Percentiles rank a stretch among this genome's conserved stretches.
These are phyloP conservation scores for Rhizomys pruinosus DNA, from an alignment of 2,113 vertebrate genomes.

Conservation along the genomic window DNA sequence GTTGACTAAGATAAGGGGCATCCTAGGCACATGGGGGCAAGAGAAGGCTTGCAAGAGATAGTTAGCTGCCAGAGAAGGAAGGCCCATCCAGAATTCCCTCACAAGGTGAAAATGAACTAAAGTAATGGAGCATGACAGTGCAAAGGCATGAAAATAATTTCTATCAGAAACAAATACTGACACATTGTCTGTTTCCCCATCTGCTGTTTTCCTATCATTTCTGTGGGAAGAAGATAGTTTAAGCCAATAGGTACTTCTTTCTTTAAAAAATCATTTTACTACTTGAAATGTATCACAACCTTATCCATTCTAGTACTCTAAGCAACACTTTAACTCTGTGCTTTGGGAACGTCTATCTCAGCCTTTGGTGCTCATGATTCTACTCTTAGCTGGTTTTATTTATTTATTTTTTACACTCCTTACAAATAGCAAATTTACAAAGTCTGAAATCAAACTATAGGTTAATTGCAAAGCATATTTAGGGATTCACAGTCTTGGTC, in stretches of 20 bases:
- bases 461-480: too few relatives aligned
- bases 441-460: too few relatives aligned
- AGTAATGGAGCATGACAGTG: constrained; percentile 84
- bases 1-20: constrained; percentile 56
- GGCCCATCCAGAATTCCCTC: constrained; percentile 79
- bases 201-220: constrained; percentile 68
- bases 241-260: constrained; percentile 43
- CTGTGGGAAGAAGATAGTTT: constrained; percentile 62
- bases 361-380: too few relatives aligned
- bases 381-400: too few relatives aligned
- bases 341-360: too few relatives aligned
- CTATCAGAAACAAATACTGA: constrained; percentile 80
- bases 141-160: constrained; percentile 82
- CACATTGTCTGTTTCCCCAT: constrained; percentile 72
- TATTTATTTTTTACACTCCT: too few relatives aligned
- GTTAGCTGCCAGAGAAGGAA: constrained; percentile 84
- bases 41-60: constrained; percentile 84
- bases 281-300: too few relatives aligned
- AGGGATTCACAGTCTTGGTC: too few relatives aligned
- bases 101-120: constrained; percentile 88
- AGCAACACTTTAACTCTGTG: too few relatives aligned
- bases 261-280: not conserved
- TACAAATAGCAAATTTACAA: too few relatives aligned
- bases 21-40: constrained; percentile 77
- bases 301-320: too few relatives aligned